Evolutionary conservation across 2,888 invertebrate species (phyloP).

Genomic region (Gasteruption jaculator): DNA sequence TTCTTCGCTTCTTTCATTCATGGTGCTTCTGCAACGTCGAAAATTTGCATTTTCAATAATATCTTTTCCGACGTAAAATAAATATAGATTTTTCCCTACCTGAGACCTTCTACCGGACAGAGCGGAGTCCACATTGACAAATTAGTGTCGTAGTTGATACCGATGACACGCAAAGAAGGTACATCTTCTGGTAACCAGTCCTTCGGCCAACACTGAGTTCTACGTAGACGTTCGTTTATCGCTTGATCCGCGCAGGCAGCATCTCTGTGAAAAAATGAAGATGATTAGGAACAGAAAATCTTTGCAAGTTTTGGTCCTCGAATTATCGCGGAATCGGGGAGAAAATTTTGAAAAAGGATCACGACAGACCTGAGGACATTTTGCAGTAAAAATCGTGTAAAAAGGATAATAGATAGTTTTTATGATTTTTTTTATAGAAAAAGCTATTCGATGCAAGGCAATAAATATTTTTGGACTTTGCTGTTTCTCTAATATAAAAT

Average conservation of each 20-base stretch:
- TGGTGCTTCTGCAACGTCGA: constrained; percentile 48
- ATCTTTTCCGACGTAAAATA: constrained; percentile 4
- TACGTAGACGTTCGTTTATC: constrained; percentile 38
- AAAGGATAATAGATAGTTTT: neutral
- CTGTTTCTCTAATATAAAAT: too few relatives aligned
- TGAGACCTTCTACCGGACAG: constrained; percentile 59
- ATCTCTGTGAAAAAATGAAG: constrained; percentile 26
- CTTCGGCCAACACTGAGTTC: constrained; percentile 87
- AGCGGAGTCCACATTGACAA: constrained; percentile 77
- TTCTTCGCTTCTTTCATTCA: constrained; percentile 65
- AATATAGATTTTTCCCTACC: constrained; percentile 33
- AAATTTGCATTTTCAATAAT: constrained; percentile 7
- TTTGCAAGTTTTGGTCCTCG: too few relatives aligned
- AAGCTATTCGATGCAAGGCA: too few relatives aligned
- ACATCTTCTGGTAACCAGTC: constrained; percentile 88
- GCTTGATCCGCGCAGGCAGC: constrained; percentile 33
- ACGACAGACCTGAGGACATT: neutral
- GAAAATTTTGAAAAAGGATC: too few relatives aligned
- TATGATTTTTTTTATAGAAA: neutral
- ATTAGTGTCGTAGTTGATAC: constrained; percentile 84
- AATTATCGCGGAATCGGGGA: too few relatives aligned
- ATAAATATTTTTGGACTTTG: too few relatives aligned
- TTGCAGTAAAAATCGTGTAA: neutral
- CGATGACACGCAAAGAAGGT: constrained; percentile 70
- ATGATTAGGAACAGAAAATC: too few relatives aligned